Conservation (phyloP, 2,113 vertebrate species). For the Progne subis region DNA sequence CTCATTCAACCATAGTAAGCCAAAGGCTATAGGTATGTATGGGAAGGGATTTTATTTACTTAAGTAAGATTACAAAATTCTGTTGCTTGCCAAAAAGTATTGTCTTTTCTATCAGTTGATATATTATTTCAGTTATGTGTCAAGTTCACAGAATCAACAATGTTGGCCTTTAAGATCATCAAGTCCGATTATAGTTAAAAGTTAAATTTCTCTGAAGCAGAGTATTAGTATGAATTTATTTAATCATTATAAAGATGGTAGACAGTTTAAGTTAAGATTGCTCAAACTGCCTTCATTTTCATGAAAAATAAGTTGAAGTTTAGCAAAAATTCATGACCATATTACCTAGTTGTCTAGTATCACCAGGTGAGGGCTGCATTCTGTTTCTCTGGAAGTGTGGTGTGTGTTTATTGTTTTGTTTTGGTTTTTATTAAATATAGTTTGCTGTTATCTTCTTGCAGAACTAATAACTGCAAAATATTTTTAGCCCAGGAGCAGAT, state of each 20-base stretch:
- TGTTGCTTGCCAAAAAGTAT: not conserved
- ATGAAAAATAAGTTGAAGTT: not conserved
- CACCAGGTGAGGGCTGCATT: not conserved
- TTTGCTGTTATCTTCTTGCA: not conserved
- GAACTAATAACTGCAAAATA: not conserved
- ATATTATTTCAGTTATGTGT: not conserved
- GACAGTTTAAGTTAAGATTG: not conserved
- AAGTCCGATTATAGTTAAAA: not conserved
- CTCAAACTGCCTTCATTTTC: not conserved
- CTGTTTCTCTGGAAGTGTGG: not conserved
- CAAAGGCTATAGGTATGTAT: slow-evolving; percentile 91
- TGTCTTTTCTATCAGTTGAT: not conserved
- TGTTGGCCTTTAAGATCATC: not conserved
- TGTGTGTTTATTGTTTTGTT: not conserved
- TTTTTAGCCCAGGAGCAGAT: not conserved
- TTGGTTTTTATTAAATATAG: not conserved
- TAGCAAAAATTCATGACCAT: not conserved
- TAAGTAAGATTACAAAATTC: not conserved
- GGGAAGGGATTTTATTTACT: not conserved
- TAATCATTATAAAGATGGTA: not conserved
- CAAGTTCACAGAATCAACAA: not conserved
- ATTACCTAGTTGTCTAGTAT: not conserved
- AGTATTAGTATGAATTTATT: not conserved
- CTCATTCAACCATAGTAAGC: slow-evolving; percentile 89
- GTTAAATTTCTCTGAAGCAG: not conserved